A percentile compares a stretch with the other conserved stretches of the same genome.
Conservation (phyloP, 1,140 invertebrate genomes). For the Himalopsyche phryganea region DNA sequence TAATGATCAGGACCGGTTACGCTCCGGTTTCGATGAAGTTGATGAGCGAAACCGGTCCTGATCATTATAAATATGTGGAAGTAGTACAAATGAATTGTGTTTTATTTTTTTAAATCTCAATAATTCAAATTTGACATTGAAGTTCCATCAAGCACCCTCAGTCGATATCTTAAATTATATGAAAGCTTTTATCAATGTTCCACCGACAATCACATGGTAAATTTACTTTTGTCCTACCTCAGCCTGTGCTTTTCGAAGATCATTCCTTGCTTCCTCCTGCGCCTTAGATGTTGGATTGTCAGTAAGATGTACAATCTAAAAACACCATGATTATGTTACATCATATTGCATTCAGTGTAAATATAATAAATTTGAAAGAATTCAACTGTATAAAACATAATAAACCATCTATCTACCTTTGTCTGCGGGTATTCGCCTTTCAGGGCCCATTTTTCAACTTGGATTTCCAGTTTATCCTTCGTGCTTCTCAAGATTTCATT, state of each 20-base stretch:
- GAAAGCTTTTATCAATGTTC: too few relatives aligned
- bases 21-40: too few relatives aligned
- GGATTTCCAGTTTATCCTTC: conserved; percentile 61
- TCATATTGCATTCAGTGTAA: background rate
- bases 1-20: too few relatives aligned
- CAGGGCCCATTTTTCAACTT: conserved; percentile 61
- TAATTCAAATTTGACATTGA: too few relatives aligned
- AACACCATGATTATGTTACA: conserved; percentile 34
- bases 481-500: conserved; percentile 57
- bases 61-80: too few relatives aligned
- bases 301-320: conserved; percentile 60
- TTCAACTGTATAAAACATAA: too few relatives aligned
- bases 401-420: too few relatives aligned
- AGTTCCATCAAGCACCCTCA: too few relatives aligned
- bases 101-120: too few relatives aligned
- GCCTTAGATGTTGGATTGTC: conserved; percentile 75
- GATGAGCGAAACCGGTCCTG: too few relatives aligned
- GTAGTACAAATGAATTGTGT: too few relatives aligned
- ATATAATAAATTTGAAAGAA: background rate
- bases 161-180: too few relatives aligned
- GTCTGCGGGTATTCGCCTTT: conserved; percentile 52
- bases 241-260: conserved; percentile 64
- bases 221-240: conserved; percentile 71
- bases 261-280: conserved; percentile 59
- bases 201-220: background rate